These are phyloP conservation scores for Aethina tumida DNA, from an alignment of 1,140 invertebrate genomes.

Conservation along the genomic window DNA sequence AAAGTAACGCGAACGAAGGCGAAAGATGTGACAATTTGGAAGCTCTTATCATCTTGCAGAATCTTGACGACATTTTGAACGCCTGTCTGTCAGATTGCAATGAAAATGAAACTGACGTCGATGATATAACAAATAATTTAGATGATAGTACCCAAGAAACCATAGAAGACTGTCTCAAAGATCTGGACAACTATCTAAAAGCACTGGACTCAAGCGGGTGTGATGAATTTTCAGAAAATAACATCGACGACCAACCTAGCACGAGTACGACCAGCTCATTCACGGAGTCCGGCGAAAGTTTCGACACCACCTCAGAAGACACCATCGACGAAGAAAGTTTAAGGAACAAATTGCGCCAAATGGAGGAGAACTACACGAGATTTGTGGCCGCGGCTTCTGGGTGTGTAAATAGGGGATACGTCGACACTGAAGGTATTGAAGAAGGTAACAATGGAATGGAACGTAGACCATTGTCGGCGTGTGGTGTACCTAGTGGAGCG, in stretches of 20 bases:
- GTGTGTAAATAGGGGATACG: constrained; percentile 19
- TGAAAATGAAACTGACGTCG: constrained; percentile 4
- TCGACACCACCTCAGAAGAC: neutral
- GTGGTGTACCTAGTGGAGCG: constrained; percentile 10
- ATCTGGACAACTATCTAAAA: constrained; percentile 32
- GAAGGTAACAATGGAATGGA: constrained; percentile 8
- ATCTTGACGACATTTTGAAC: constrained; percentile 28
- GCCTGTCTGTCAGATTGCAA: constrained; percentile 17
- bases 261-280: neutral
- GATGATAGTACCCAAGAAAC: constrained; percentile 14
- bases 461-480: constrained; percentile 20
- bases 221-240: constrained; percentile 5
- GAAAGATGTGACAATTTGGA: constrained; percentile 24
- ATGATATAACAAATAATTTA: too few relatives aligned
- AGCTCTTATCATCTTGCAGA: constrained; percentile 22
- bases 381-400: constrained; percentile 23
- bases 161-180: constrained; percentile 31
- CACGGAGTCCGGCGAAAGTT: neutral
- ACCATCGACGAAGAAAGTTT: constrained; percentile 15
- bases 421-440: constrained; percentile 22
- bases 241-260: constrained; percentile 7
- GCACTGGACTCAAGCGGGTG: constrained; percentile 20
- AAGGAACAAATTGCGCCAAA: constrained; percentile 17
- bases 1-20: constrained; percentile 12
- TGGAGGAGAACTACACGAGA: constrained; percentile 25